These are phyloP conservation scores for Scophthalmus maximus DNA, from an alignment of 2,113 vertebrate genomes.

Conservation along the genomic window DNA sequence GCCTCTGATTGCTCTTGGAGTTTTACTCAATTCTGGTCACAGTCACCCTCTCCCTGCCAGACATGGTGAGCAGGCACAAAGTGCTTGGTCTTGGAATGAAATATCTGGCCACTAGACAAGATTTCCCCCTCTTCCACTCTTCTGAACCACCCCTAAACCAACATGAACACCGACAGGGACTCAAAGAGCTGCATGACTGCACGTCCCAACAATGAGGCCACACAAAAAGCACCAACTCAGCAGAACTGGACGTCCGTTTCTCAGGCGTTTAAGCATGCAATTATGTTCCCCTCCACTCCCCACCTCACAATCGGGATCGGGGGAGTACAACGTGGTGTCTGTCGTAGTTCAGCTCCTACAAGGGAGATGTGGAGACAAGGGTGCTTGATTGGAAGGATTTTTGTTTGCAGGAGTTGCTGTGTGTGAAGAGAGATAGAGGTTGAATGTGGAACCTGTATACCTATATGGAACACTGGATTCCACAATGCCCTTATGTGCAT, in stretches of 20 bases:
- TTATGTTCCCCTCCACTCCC: constrained; percentile 71
- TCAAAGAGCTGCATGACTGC: constrained; percentile 82
- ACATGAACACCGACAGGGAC: constrained; percentile 67
- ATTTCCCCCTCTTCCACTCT: constrained; percentile 55
- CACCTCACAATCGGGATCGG: constrained; percentile 62
- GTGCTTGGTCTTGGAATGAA: constrained; percentile 69
- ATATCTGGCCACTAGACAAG: constrained; percentile 65
- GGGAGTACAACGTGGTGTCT: constrained; percentile 68
- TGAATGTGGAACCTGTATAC: constrained; percentile 11
- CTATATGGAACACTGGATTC: neutral
- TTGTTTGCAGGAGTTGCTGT: constrained; percentile 30
- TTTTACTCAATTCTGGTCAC: constrained; percentile 40
- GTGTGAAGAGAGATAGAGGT: constrained; percentile 27
- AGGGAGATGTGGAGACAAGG: constrained; percentile 41
- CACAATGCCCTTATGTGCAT: constrained; percentile 15
- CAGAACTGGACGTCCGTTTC: constrained; percentile 80
- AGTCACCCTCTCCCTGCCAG: constrained; percentile 45
- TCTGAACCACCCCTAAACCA: constrained; percentile 66
- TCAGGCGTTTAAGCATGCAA: constrained; percentile 81
- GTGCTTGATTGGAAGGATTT: constrained; percentile 35
- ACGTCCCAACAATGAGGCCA: constrained; percentile 80
- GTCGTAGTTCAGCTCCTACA: constrained; percentile 48
- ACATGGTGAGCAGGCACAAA: constrained; percentile 57
- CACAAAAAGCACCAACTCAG: constrained; percentile 79
- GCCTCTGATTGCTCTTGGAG: constrained; percentile 27